Base-by-base conservation (phyloP, 2,888 invertebrate genomes). In the Aspidiotus destructor region DNA sequence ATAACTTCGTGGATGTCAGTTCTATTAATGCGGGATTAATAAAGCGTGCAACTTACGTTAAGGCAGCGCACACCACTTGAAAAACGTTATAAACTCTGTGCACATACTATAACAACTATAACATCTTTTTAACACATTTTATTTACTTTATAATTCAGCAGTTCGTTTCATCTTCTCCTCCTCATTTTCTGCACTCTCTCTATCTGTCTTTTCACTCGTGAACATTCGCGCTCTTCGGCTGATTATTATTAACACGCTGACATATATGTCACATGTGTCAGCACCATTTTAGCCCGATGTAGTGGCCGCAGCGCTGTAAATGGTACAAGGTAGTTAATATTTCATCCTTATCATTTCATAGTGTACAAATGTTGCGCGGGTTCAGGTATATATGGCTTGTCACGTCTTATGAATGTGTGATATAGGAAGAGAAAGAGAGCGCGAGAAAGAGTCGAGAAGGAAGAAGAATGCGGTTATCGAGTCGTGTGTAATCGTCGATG, bases 21-120 rank as follows among this genome's bases (percentile, higher is more conserved):
- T 52, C 54, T 63, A 41, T 54, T 54, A 54, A 63, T 63, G 63
- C 63, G 63, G 63, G 63, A 63, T 63, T 63, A 63, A 63, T 63
- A 63, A 63, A 63, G 63, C 54, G 52, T 62, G 48, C 48, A 48
- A 48, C 48, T 48, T 48, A 48, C n/a, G n/a, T 48, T 28, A 28
- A 28, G 28, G 28, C 28, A 28, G 28, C 28, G 28, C 28, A 28
- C 28, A 28, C 28, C 28, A 28, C 28, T 28, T 28, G 28, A 28
- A 28, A 28, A 28, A 28, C 28, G 28, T 28, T 28, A 28, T 28
- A 28, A 28, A 28, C 28, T 28, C 28, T 28, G 2, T 28, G 28
- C 28, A 28, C 28, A 28, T 28, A 28, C 28, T 28, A 28, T 28
- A 28, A 28, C 28, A 28, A 48, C 48, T 48, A n/a, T n/a, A 48